Percentiles rank a stretch among this genome's conserved stretches.
phyloP scores from a whole-genome alignment of 2,888 invertebrate species.

The Augiades crinisus region DNA sequence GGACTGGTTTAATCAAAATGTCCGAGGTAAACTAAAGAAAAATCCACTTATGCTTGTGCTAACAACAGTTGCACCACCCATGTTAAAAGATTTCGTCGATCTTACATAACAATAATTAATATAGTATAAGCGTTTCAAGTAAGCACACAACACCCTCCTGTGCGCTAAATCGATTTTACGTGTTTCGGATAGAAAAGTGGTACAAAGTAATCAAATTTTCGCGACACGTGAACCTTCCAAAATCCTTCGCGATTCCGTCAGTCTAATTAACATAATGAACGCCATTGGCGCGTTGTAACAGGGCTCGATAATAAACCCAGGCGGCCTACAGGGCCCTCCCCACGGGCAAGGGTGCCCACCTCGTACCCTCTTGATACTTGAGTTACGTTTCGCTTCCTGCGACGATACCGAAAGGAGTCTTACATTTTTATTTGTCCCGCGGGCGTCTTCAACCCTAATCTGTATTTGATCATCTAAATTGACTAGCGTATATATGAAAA shows the following conservation, averaged over 20 bases:
- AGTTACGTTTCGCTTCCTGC: neutral
- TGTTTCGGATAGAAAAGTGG: neutral
- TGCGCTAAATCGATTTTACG: too few relatives aligned
- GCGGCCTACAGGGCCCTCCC: neutral
- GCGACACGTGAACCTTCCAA: neutral
- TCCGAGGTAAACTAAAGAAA: constrained; percentile 38
- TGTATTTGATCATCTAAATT: constrained; percentile 4
- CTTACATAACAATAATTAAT: constrained; percentile 47
- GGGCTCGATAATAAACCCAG: constrained; percentile 9
- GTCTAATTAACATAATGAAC: constrained; percentile 18
- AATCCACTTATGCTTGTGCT: constrained; percentile 36
- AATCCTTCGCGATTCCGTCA: neutral
- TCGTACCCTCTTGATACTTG: neutral
- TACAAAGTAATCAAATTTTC: neutral
- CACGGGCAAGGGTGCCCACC: neutral
- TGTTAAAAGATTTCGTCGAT: constrained; percentile 48
- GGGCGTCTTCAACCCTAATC: neutral
- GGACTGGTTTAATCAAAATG: constrained; percentile 51
- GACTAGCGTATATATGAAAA: neutral
- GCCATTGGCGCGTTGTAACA: constrained; percentile 14
- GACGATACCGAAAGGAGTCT: neutral
- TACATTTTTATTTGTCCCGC: neutral
- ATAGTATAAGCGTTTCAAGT: too few relatives aligned
- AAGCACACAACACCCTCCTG: too few relatives aligned
- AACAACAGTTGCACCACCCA: constrained; percentile 33